A percentile compares a stretch with the other conserved stretches of the same genome.
Evolutionary conservation across 2,113 vertebrate genomes (phyloP).

Genomic region (Pyxicephalus adspersus): DNA sequence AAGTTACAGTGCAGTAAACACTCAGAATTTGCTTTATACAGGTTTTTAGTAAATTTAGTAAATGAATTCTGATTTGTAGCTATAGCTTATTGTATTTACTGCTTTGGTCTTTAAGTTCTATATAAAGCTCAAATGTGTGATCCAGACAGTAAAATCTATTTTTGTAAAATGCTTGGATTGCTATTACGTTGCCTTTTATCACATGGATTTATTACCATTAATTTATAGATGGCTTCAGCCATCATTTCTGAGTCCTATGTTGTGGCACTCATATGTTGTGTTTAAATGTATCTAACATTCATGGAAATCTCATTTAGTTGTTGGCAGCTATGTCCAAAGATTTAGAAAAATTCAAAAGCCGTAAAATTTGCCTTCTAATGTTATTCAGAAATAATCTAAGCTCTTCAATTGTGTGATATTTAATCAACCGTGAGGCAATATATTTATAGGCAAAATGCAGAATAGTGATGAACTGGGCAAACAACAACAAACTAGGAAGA

Average conservation of each 20-base stretch:
- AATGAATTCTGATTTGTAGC: too few species aligned
- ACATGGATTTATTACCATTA: background rate
- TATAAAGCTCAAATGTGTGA: too few species aligned
- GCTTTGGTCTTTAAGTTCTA: too few species aligned
- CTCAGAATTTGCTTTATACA: too few species aligned
- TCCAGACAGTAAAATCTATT: too few species aligned
- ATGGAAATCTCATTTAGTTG: slow-evolving; percentile 7
- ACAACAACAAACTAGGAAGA: background rate
- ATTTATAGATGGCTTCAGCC: too few species aligned
- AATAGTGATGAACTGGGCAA: slow-evolving; percentile 7
- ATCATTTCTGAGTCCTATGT: background rate
- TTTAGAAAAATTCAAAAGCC: slow-evolving; percentile 16
- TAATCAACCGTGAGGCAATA: slow-evolving; percentile 25
- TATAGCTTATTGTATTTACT: too few species aligned
- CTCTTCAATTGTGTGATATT: slow-evolving; percentile 4
- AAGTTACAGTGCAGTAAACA: too few species aligned
- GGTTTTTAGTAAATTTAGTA: too few species aligned
- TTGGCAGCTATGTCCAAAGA: slow-evolving; percentile 30
- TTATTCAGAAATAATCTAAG: slow-evolving; percentile 18
- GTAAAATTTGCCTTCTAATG: background rate
- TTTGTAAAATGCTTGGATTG: too few species aligned
- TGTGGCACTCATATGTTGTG: background rate
- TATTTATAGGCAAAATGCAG: slow-evolving; percentile 16
- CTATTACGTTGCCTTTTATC: background rate
- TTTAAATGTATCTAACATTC: slow-evolving; percentile 4